A percentile compares a stretch with the other conserved stretches of the same genome.
phyloP scores from a whole-genome alignment of 1,140 invertebrate species.

The Elymnias hypermnestra region DNA sequence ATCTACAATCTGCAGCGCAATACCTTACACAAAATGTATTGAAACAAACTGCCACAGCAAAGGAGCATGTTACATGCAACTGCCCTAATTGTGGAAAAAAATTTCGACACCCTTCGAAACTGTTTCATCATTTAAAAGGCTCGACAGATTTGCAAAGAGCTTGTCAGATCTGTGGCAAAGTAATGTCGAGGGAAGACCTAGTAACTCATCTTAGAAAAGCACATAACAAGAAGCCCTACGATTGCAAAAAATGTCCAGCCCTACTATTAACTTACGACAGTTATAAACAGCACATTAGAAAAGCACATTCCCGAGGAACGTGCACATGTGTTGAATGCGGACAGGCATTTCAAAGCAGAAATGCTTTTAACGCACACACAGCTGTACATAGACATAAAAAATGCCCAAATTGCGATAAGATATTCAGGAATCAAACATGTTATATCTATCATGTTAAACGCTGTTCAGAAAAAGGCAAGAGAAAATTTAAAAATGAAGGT shows the following conservation, averaged over 20 bases:
- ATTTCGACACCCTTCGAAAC: conserved; percentile 36
- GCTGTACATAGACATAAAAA: conserved; percentile 36
- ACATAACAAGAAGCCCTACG: conserved; percentile 33
- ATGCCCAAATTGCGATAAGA: conserved; percentile 47
- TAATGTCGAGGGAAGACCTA: conserved; percentile 41
- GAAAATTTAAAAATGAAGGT: conserved; percentile 31
- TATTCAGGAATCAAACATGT: conserved; percentile 49
- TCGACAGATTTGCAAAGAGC: conserved; percentile 43
- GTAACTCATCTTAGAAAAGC: conserved; percentile 31
- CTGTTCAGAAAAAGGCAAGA: conserved; percentile 32
- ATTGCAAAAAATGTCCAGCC: conserved; percentile 48
- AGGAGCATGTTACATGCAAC: conserved; percentile 12
- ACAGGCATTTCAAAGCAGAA: conserved; percentile 32
- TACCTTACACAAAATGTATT: conserved; percentile 8
- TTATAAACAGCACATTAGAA: conserved; percentile 27
- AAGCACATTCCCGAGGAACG: conserved; percentile 30
- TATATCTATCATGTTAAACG: conserved; percentile 44
- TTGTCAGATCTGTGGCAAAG: conserved; percentile 45
- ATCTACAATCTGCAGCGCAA: conserved; percentile 2
- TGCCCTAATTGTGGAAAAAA: conserved; percentile 46
- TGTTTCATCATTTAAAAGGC: conserved; percentile 49
- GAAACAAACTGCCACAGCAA: conserved; percentile 5
- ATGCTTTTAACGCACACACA: conserved; percentile 40
- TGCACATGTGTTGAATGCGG: conserved; percentile 51
- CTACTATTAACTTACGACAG: conserved; percentile 28